Evolutionary conservation across 2,797 vertebrate species (phyloP), one percentile per base, ranked within the genome.

Genomic region (Tarsius wallacei): DNA sequence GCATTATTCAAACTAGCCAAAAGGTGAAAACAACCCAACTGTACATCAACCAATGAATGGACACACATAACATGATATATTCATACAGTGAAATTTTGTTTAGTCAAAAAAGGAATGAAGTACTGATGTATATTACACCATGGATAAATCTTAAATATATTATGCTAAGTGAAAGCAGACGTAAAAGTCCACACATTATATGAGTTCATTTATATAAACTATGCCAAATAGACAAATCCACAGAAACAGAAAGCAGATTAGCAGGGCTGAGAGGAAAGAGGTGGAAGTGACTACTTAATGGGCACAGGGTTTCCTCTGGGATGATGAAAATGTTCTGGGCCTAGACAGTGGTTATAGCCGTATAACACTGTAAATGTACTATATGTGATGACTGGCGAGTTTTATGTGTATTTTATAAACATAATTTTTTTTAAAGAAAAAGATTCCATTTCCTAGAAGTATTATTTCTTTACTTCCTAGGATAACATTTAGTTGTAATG

Each of bases 81-180:
- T 76, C 24, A 61, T 57, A 87, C n/a, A 73, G 77, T 87, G 33
- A 87, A 84, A 93, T 85, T 91, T 93, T 85, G 94, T 88, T 94
- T 71, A 91, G 68, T 8, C 12, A 83, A 93, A 88, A 80, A 89
- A 49, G 2, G 3, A 74, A 85, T 86, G 59, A 74, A 91, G 49
- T 61, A 64, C 28, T 68, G 21, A 93, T 51, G 61, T 26, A 66
- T 51, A 53, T 24, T 81, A 74, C 31, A 89, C 77, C 33, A 61
- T 16, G 42, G 5, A 94, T 81, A 71, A 92, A 94, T 42, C 24
- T 16, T 93, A 42, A 93, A 94, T 42, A 91, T 28, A 31, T 57
- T 71, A 82, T 83, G 36, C 51, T 78, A 96, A 82, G 51, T 94
- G 73, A 94, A 93, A 85, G 22, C 5, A 87, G 13, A 74, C 5